A percentile compares a stretch with the other conserved stretches of the same genome.
These are phyloP conservation scores for Chrysomallon squamiferum DNA, from an alignment of 1,140 invertebrate genomes.

Conservation along the genomic window DNA sequence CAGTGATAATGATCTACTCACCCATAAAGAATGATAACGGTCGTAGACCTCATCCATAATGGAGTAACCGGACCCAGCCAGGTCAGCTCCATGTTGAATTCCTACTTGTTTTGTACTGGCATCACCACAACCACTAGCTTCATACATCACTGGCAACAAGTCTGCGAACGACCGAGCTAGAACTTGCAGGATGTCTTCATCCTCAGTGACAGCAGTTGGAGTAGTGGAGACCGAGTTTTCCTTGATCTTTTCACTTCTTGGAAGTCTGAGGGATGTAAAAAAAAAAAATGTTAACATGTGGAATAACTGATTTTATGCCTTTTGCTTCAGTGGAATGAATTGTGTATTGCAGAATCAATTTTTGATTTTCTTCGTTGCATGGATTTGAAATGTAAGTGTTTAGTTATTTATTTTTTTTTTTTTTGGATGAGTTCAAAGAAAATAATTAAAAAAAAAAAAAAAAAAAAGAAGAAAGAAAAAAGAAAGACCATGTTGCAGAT, in stretches of 20 bases:
- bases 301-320: too few species aligned
- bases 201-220: slow-evolving; percentile 35
- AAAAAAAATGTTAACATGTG: slow-evolving; percentile 19
- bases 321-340: too few species aligned
- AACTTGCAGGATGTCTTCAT: slow-evolving; percentile 56
- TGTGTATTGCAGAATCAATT: too few species aligned
- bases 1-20: slow-evolving; percentile 31
- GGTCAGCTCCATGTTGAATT: slow-evolving; percentile 55
- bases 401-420: too few species aligned
- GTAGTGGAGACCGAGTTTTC: neutral
- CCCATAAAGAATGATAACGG: slow-evolving; percentile 55
- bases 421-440: too few species aligned
- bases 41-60: slow-evolving; percentile 62
- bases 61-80: slow-evolving; percentile 35
- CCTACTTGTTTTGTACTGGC: slow-evolving; percentile 47
- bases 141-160: slow-evolving; percentile 40
- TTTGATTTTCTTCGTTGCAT: too few species aligned
- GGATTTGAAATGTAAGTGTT: too few species aligned
- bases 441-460: too few species aligned
- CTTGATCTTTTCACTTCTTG: neutral
- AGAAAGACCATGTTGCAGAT: too few species aligned
- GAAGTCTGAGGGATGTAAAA: slow-evolving; percentile 25
- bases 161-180: slow-evolving; percentile 64
- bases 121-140: slow-evolving; percentile 47
- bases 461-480: too few species aligned